A percentile compares a stretch with the other conserved stretches of the same genome.
These are phyloP conservation scores for Timandra comae DNA, from an alignment of 2,888 invertebrate species.

Conservation along the genomic window DNA sequence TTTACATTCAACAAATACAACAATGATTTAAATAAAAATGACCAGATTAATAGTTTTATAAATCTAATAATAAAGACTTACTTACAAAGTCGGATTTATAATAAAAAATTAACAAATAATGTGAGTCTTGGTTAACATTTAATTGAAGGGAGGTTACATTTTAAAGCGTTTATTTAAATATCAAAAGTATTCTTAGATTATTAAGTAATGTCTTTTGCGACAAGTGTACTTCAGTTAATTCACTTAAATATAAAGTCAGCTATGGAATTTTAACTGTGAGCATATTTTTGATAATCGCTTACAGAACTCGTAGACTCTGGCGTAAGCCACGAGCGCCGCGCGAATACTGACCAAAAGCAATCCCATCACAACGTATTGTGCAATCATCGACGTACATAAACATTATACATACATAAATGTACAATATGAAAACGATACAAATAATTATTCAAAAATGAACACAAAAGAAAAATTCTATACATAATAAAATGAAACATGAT, in stretches of 20 bases:
- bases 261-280: conserved; percentile 48
- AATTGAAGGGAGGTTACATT: conserved; percentile 64
- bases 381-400: conserved; percentile 50
- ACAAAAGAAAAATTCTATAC: conserved; percentile 31
- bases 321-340: conserved; percentile 39
- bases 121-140: conserved; percentile 75
- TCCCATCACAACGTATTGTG: conserved; percentile 54
- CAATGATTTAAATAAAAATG: conserved; percentile 76
- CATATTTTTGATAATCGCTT: conserved; percentile 33
- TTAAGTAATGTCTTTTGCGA: conserved; percentile 69
- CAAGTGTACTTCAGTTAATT: conserved; percentile 64
- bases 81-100: conserved; percentile 67
- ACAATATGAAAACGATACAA: conserved; percentile 41
- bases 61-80: conserved; percentile 69
- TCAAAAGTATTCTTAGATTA: conserved; percentile 66
- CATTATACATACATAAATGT: conserved; percentile 49
- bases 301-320: conserved; percentile 44
- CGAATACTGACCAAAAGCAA: conserved; percentile 27
- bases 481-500: conserved; percentile 55
- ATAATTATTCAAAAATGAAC: conserved; percentile 47
- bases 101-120: conserved; percentile 36
- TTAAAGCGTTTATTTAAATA: conserved; percentile 67
- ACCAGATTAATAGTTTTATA: conserved; percentile 75
- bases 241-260: conserved; percentile 57
- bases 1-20: conserved; percentile 71